These are phyloP conservation scores for Melolontha melolontha DNA, from an alignment of 2,888 invertebrate species.

Conservation along the genomic window DNA sequence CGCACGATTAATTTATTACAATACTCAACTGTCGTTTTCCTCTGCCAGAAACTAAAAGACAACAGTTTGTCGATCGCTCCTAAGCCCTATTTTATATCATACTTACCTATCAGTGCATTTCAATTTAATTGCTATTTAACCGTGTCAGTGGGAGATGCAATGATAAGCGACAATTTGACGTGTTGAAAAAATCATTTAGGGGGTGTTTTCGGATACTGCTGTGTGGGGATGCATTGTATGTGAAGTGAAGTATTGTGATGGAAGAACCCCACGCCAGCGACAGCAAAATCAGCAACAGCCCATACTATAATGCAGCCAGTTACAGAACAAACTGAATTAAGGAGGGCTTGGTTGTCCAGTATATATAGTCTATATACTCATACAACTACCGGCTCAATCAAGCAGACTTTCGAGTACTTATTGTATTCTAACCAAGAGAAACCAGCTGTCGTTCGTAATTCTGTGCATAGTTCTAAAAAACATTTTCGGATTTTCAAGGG, in stretches of 20 bases:
- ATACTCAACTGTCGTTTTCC: constrained; percentile 26
- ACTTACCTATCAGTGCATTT: constrained; percentile 7
- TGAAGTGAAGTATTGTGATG: constrained; percentile 27
- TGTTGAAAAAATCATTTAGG: constrained; percentile 44
- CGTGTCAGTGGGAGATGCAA: constrained; percentile 41
- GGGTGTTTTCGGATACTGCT: constrained; percentile 22
- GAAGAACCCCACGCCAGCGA: constrained; percentile 42
- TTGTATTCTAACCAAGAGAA: constrained; percentile 48
- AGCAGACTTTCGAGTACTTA: constrained; percentile 53
- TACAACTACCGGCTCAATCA: constrained; percentile 46
- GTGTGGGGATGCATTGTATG: constrained; percentile 39
- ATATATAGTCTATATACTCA: constrained; percentile 28
- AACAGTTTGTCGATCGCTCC: constrained; percentile 42
- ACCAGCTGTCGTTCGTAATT: constrained; percentile 51
- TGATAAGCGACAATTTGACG: constrained; percentile 43
- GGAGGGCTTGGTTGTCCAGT: constrained; percentile 48
- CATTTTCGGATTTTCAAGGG: constrained; percentile 34
- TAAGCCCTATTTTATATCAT: not conserved
- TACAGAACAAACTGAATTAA: constrained; percentile 50
- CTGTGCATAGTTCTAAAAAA: constrained; percentile 36
- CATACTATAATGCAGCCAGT: constrained; percentile 49
- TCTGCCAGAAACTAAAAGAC: constrained; percentile 48
- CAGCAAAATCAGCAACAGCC: constrained; percentile 43
- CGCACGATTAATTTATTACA: constrained; percentile 45
- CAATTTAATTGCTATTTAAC: constrained; percentile 35